Evolutionary conservation across 2,888 invertebrate species (phyloP), one percentile per base, ranked within the genome.

Genomic region (Autographa pulchrina): DNA sequence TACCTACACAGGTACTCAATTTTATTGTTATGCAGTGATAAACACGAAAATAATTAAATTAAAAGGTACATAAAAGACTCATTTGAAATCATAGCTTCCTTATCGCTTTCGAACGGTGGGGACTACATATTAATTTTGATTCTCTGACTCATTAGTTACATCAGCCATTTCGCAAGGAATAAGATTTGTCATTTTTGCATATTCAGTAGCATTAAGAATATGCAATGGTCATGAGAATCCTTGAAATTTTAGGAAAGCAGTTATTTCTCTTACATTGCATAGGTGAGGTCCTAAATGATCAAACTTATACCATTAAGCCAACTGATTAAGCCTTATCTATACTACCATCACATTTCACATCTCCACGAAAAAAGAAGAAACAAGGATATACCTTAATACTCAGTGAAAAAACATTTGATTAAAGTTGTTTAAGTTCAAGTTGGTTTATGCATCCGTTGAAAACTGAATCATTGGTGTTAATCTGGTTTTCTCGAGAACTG

Each of bases 61-160:
- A 63, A 52, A 56, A 56, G 20, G 32, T 31, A 62, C n/a, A 43
- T 38, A 66, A 71, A 66, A 48, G 35, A n/a, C 18, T 38, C 59
- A 32, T 62, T 65, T 64, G 65, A 54, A 1, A 13, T 54, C 9
- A 70, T 18, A 20, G 38, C 43, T 65, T 70, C 35, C 59, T 62
- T 38, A 20, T 56, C 65, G 31, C 59, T 20, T 41, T 32, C 41
- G 35, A 32, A 31, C 25, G 18, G 14, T 38, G 54, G 32, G 20
- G 64, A 14, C 20, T 38, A 38, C 32, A 48, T 56, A 18, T 64
- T 66, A 78, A 61, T 69, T 25, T 67, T 71, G 58, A 63, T 61
- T 70, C 35, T 41, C 58, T 74, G 74, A 82, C n/a, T 80, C 77
- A 69, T 65, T 32, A n/a, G 56, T 16, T 38, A 43, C 35, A 20